Conservation (phyloP, 2,113 vertebrate genomes). For the Rhadina sibilatrix region DNA sequence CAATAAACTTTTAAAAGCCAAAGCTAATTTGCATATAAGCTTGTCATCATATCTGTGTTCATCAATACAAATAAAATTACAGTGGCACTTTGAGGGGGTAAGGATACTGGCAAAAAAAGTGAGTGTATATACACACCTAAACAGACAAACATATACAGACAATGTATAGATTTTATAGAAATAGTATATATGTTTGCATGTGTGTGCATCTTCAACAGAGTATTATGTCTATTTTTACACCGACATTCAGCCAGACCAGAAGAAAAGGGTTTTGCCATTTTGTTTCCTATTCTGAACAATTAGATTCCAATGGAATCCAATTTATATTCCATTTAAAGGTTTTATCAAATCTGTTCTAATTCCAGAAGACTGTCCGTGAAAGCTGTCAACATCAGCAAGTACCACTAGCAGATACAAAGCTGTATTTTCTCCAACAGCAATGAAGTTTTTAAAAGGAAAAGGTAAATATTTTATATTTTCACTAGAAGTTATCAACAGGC, state of each 20-base stretch:
- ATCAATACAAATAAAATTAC: background rate
- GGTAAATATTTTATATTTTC: background rate
- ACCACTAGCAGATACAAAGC: background rate
- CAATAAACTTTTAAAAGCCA: background rate
- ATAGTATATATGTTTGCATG: rapidly evolving
- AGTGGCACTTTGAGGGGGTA: background rate
- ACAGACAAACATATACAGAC: background rate
- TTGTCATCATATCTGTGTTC: background rate
- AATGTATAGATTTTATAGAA: background rate
- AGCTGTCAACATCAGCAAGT: background rate
- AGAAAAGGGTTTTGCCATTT: background rate
- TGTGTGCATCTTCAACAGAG: background rate
- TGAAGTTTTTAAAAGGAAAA: background rate
- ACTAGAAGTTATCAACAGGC: background rate
- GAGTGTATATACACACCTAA: background rate
- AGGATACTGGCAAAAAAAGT: background rate
- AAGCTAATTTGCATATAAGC: background rate
- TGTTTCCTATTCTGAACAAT: background rate
- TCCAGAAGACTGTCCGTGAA: background rate
- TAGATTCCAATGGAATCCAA: background rate
- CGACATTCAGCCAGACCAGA: background rate
- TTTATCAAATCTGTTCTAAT: background rate
- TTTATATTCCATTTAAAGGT: background rate
- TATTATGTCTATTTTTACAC: background rate
- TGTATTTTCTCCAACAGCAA: background rate